Evolutionary conservation across 2,888 invertebrate species (phyloP).

Genomic region (Nymphalis polychloros): DNA sequence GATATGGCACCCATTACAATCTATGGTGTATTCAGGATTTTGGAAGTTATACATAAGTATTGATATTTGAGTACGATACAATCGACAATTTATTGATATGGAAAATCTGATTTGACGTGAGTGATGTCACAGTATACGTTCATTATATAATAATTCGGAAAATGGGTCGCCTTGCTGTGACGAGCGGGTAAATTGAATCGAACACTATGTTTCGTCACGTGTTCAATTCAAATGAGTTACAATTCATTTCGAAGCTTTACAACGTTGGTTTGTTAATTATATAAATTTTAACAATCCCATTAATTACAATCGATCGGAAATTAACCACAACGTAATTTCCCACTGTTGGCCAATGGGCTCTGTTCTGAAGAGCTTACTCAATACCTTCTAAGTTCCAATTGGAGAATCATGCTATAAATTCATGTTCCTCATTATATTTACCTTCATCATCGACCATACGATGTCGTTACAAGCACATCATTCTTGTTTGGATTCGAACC

Average conservation of each 20-base stretch:
- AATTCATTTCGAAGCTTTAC: constrained; percentile 8
- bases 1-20: too few species aligned
- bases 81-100: not conserved
- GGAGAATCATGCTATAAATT: too few species aligned
- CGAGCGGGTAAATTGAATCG: constrained; percentile 16
- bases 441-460: too few species aligned
- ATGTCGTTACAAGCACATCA: too few species aligned
- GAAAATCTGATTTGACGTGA: not conserved
- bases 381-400: too few species aligned
- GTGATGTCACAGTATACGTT: not conserved
- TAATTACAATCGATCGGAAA: too few species aligned
- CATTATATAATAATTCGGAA: constrained; percentile 9
- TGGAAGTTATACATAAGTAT: not conserved
- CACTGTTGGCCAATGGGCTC: too few species aligned
- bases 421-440: too few species aligned
- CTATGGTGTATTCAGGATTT: too few species aligned
- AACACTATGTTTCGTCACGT: constrained; percentile 13
- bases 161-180: constrained; percentile 11
- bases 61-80: not conserved
- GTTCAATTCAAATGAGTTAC: constrained; percentile 25
- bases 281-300: not conserved
- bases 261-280: not conserved
- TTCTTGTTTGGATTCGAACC: too few species aligned
- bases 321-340: too few species aligned
- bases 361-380: too few species aligned